Evolutionary conservation across 2,888 invertebrate genomes (phyloP), one percentile per base, ranked within the genome.

Genomic region (Eudasyphora cyanicolor): DNA sequence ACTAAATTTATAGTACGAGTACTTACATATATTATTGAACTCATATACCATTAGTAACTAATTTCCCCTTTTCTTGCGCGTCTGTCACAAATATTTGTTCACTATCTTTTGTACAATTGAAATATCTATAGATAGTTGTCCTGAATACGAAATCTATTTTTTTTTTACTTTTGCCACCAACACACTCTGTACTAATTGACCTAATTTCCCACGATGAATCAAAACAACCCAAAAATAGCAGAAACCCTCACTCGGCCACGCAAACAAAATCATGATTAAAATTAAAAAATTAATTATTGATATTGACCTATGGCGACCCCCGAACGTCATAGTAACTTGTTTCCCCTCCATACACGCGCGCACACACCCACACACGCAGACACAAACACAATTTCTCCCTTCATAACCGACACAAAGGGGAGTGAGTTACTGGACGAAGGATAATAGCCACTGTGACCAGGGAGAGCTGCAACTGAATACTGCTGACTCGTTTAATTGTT

Each of bases 401-500:
- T 38, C 38, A n/a, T 49, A 14, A 49, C 49, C 49, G 10, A 14
- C 27, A 17, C 32, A 60, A 12, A 12, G 45, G 45, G 6, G 10
- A 14, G 14, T 3, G 14, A 17, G n/a, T 49, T 14, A 4, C 35
- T 19, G 38, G 64, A 38, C 64, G 10, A 24, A 38, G n/a, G 60
- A 27, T 12, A 10, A n/a, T 17, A 60, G 29, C 38, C 10, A 64
- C 17, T 38, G 17, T 10, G 32, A 62, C 62, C 10, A 27, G 12
- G 32, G 54, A 54, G 32, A 73, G 32, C 27, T 3, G 7, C 54
- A 74, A 69, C 38, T 51, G 24, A 77, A 64, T 62, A 75, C 24
- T 69, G 75, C 83, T 78, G 70, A 60, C 38, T 71, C 35, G 62
- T 64, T 74, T 80, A 54, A 67, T 71, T 78, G 75, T 75, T 78